Evolutionary conservation across 2,888 invertebrate species (phyloP).

Genomic region (Rhodophaea formosa): DNA sequence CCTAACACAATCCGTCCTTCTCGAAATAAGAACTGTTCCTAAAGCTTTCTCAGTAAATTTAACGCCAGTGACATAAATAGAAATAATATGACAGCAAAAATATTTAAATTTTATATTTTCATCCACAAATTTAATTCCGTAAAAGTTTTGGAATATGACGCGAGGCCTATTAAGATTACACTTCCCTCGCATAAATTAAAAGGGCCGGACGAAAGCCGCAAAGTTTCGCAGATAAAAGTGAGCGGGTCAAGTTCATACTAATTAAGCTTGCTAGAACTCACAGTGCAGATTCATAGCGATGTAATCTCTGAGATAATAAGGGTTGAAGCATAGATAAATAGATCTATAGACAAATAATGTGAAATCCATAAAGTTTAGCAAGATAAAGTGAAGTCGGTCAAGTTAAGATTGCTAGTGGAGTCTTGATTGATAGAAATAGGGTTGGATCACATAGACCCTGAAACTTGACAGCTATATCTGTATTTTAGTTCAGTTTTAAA

Average conservation of each 20-base stretch:
- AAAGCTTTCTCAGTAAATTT: too few relatives aligned
- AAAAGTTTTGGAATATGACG: not conserved
- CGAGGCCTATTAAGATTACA: not conserved
- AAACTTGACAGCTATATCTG: too few relatives aligned
- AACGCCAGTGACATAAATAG: too few relatives aligned
- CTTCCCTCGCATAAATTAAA: not conserved
- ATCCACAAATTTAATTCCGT: not conserved
- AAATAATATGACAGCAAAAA: too few relatives aligned
- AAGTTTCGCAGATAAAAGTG: constrained; percentile 25
- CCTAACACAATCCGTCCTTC: too few relatives aligned
- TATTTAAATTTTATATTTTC: not conserved
- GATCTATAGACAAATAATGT: not conserved
- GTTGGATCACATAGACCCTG: too few relatives aligned
- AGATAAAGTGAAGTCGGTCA: too few relatives aligned
- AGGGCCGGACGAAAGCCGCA: not conserved
- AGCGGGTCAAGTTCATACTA: constrained; percentile 39
- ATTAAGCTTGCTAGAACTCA: constrained; percentile 29
- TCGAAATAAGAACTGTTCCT: too few relatives aligned
- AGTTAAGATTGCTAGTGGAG: too few relatives aligned
- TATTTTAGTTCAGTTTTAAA: too few relatives aligned
- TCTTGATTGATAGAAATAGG: too few relatives aligned
- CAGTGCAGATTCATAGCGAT: constrained; percentile 36
- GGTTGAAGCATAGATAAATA: not conserved
- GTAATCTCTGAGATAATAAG: constrained; percentile 32
- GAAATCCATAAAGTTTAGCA: too few relatives aligned